Base-by-base conservation (phyloP, 2,888 invertebrate species). In the Limulus polyphemus region DNA sequence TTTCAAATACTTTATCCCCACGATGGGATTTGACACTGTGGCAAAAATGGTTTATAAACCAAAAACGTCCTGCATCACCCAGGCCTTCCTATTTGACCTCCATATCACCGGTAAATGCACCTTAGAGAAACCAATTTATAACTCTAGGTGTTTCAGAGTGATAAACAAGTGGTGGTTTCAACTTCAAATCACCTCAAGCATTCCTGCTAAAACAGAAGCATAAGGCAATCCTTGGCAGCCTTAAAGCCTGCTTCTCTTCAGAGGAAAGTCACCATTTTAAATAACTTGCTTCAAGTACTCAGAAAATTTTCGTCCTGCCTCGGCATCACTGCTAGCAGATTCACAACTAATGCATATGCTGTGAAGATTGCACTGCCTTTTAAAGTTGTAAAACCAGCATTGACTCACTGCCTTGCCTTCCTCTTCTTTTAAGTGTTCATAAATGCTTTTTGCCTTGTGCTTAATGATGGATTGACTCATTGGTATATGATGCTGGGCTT, bases 131-230 rank as follows among this genome's bases (percentile, higher is more conserved):
- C 70, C 66, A 49, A n/a, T 65, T 72, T 56, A 75, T 60, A 59
- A 71, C 70, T 64, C 70, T 70, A 56, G 74, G 74, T 69, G 72
- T 74, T 69, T 70, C 70, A 10, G 71, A 71, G 11, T 66, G 67
- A 65, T 76, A 72, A 56, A 74, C 69, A n/a, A 75, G 67, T 55
- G 74, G 65, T 55, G 75, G 74, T 69, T 74, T 74, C 57, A 73
- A 61, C 63, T 72, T 72, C 50, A 70, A 74, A 58, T 57, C 58
- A 3, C 69, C 68, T 50, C 65, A 48, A 7, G 48, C 14, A 14
- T 49, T 16, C 12, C 13, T 47, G 49, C 67, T 67, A 50, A 55
- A 55, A 47, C 47, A 51, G 14, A 62, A 12, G 11, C 7, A 7
- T 32, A 32, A 32, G 32, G 32, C 7, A 7, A 32, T 32, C 32